Base-by-base conservation (phyloP, 2,888 invertebrate species). In the Hydropsyche betteni region DNA sequence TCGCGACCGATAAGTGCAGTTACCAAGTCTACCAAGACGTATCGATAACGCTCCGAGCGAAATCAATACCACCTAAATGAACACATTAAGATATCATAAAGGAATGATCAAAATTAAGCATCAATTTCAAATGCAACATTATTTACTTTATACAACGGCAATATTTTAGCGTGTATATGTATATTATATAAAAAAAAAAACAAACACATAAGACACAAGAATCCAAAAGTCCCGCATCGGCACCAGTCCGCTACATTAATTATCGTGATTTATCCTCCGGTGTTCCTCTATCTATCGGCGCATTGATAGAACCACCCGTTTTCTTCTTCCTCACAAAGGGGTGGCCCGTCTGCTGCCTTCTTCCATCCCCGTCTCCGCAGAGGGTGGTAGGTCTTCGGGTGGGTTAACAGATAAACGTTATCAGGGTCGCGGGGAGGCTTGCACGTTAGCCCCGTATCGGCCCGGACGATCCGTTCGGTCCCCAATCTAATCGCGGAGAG, bases 401-500 rank as follows among this genome's bases (percentile, higher is more conserved):
- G 76, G 79, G 78, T 74, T 76, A 76, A 76, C 78, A 78, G 79
- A 78, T 77, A 77, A 79, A 73, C 76, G 75, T 71, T 76, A 74
- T 76, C 76, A 76, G 74, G 69, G 76, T 76, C 73, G 71, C 71
- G 74, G 69, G 76, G 74, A 69, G 71, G 38, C 69, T 24, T 68
- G 75, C 72, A 71, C 72, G 77, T 77, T 77, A 69, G 73, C 55
- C 44, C 44, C 74, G 73, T 78, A 77, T 77, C 75, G 75, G 74
- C 50, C 50, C 33, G 70, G 75, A 74, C 75, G 76, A 76, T 75
- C 76, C 75, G 68, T 74, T 71, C 52, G 76, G 78, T 76, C 77
- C 78, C 77, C 79, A 78, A 79, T 79, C 79, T 77, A 79, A 79
- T 79, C 77, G 80, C 80, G 80, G 80, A 78, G 78, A 80, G 80